Conservation (phyloP, 2,888 invertebrate genomes). For the Azorinus chamasolen region DNA sequence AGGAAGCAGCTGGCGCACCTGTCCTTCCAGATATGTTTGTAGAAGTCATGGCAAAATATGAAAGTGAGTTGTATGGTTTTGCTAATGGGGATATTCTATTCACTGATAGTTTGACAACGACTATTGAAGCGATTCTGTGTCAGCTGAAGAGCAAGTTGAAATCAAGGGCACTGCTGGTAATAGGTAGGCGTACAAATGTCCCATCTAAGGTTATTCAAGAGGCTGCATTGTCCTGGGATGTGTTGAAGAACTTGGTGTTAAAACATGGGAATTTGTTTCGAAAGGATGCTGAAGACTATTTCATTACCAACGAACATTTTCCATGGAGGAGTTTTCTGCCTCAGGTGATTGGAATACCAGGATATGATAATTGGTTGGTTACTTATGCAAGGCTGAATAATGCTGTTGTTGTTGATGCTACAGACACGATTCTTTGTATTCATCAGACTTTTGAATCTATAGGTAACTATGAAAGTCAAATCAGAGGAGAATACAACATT, state of each 20-base stretch:
- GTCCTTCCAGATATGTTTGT: constrained; percentile 51
- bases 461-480: constrained; percentile 57
- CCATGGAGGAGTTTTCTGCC: constrained; percentile 59
- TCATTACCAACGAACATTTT: constrained; percentile 54
- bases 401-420: constrained; percentile 53
- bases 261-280: constrained; percentile 48
- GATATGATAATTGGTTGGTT: constrained; percentile 67
- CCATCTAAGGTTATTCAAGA: constrained; percentile 22
- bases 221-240: constrained; percentile 9
- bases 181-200: constrained; percentile 54
- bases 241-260: constrained; percentile 23
- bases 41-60: constrained; percentile 30
- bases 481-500: constrained; percentile 50
- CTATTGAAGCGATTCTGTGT: constrained; percentile 42
- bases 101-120: constrained; percentile 43
- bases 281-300: constrained; percentile 62
- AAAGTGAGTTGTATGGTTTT: constrained; percentile 55
- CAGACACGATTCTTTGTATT: constrained; percentile 51
- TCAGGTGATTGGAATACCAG: constrained; percentile 55
- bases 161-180: constrained; percentile 40
- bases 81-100: constrained; percentile 61
- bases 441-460: constrained; percentile 54
- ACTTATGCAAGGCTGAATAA: constrained; percentile 45
- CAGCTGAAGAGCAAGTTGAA: constrained; percentile 10
- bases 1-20: constrained; percentile 40